Evolutionary conservation across 2,797 vertebrate species (phyloP), one percentile per base, ranked within the genome.

Genomic region (Geotrypetes seraphini): DNA sequence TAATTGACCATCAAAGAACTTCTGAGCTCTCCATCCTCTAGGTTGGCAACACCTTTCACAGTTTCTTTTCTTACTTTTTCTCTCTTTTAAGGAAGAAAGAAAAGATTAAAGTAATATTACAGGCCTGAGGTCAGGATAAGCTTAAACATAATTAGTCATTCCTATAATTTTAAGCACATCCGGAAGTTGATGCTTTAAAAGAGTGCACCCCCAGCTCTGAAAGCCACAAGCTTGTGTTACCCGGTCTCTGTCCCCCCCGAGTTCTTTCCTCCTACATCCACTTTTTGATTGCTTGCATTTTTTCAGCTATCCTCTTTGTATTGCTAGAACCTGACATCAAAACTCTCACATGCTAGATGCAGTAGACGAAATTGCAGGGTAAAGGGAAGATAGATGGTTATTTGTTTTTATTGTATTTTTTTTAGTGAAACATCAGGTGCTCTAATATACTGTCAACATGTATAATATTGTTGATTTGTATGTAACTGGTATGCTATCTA

Each of bases 1-100:
- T 82, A 83, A 85, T 73, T 86, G 75, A 78, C 68, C 69, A 78
- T 82, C 80, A 81, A 84, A 84, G 70, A 37, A 33, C 54, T 57
- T 19, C 39, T 1, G 37, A 71, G 63, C 43, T 50, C 55, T 53
- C 39, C 45, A 33, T 21, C 35, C 53, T 52, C 53, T 66, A 65
- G 55, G 39, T 60, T 75, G 67, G 71, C 67, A 78, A 71, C 59
- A 78, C 67, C 65, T 72, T 73, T 63, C 69, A 72, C 60, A 61
- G 69, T 72, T 77, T 70, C 73, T 71, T 68, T 73, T 64, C 52
- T 55, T 48, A 36, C 36, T 38, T 40, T 47, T 36, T 17, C 30
- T 35, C 22, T 25, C 36, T 42, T 36, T 28, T 55, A 51, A 64
- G 36, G 55, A 35, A 34, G n/a, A 39, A 44, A 59, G 58, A 66